Conservation (phyloP, 2,797 vertebrate species). For the Enteromius anoplus region DNA sequence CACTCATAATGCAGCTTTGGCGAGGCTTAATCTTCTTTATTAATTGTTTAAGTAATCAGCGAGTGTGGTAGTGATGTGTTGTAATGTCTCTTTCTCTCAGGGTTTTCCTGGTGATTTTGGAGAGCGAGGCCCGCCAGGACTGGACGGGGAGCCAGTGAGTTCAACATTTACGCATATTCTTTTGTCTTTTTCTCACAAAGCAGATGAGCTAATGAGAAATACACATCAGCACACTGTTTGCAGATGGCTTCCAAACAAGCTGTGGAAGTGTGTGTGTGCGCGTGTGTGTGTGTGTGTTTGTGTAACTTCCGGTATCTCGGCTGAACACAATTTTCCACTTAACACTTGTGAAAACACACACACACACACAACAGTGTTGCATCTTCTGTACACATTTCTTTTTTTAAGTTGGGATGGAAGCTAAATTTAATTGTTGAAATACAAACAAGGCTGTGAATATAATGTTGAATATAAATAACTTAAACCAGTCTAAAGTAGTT, state of each 20-base stretch:
- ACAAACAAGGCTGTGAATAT: not conserved
- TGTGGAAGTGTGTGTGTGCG: not conserved
- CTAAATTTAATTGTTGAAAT: not conserved
- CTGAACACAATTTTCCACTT: constrained; percentile 32
- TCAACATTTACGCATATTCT: not conserved
- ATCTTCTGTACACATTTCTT: constrained; percentile 10
- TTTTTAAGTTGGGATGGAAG: not conserved
- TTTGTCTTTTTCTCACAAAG: constrained; percentile 24
- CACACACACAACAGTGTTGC: not conserved
- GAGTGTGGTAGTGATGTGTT: not conserved
- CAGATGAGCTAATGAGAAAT: constrained; percentile 34
- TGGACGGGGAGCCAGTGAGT: constrained; percentile 97
- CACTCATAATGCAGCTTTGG: not conserved
- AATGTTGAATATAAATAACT: not conserved
- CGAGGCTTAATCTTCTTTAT: not conserved
- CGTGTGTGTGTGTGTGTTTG: not conserved
- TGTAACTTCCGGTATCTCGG: constrained; percentile 16
- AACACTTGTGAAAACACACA: constrained; percentile 19
- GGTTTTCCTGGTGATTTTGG: constrained; percentile 97
- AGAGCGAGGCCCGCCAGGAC: constrained; percentile 93
- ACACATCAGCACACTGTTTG: not conserved
- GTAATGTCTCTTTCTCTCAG: constrained; percentile 67
- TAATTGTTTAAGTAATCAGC: not conserved
- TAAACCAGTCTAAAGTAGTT: not conserved
- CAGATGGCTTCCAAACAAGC: not conserved